phyloP scores from a whole-genome alignment of 2,113 vertebrate species.

The Tachysurus vachellii region DNA sequence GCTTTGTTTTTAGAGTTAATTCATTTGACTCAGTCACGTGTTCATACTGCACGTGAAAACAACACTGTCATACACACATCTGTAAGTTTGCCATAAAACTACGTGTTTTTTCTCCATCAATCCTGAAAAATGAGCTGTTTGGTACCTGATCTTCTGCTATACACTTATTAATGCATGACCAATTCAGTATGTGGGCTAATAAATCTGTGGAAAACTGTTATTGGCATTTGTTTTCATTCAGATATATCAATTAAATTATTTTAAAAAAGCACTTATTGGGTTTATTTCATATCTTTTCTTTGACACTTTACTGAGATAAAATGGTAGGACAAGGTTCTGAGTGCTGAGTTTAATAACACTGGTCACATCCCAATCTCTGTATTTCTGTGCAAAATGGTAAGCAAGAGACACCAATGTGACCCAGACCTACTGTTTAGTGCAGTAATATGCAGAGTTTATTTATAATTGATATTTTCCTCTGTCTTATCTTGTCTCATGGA shows the following conservation, averaged over 20 bases:
- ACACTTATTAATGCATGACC: slow-evolving; percentile 55
- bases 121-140: slow-evolving; percentile 1
- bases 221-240: slow-evolving; percentile 32
- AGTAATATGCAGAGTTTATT: neutral
- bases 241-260: slow-evolving; percentile 47
- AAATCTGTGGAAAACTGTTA: slow-evolving; percentile 42
- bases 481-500: neutral
- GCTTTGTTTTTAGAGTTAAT: slow-evolving; percentile 25
- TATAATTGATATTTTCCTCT: no score
- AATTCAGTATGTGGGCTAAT: slow-evolving; percentile 49
- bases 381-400: neutral
- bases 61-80: neutral
- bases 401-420: neutral
- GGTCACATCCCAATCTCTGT: neutral
- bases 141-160: slow-evolving; percentile 36
- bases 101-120: neutral
- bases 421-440: no score
- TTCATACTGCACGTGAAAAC: neutral
- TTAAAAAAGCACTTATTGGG: neutral
- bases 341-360: neutral
- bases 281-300: slow-evolving; percentile 1
- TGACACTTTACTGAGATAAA: neutral
- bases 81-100: slow-evolving; percentile 12
- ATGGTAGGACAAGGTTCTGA: neutral
- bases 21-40: neutral